Base-by-base conservation (phyloP, 2,113 vertebrate species). In the Psittacus erithacus region DNA sequence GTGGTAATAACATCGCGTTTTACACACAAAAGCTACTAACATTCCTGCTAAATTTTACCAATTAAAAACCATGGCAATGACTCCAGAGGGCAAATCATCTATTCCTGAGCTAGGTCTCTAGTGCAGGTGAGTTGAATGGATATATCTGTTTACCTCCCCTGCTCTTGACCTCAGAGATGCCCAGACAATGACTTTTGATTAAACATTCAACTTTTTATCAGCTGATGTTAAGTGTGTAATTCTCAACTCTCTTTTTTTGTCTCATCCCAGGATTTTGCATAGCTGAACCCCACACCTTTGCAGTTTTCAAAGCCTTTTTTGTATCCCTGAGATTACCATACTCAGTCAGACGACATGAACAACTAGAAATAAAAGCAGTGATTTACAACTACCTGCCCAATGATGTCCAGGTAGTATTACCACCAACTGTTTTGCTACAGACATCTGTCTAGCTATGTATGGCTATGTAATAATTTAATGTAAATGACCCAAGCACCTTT, bases 241-340 rank as follows among this genome's bases (percentile, higher is more conserved):
- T 93, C 57, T 90, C 20, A 82, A 38, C 17, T 73, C 18, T 43
- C 7, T 17, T 60, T 13, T 69, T 86, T 86, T n/a, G 62, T 38
- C 53, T 78, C 41, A 20, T 41, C 12, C 17, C 43, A 99, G 98
- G 98, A 77, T 97, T 99, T 79, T 99, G 98, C 91, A 90, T 99
- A 24, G 93, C 52, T 50, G 93, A 98, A 4, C 98, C 98, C 4
- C 29, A 95, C 53, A 97, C 97, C 33, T 44, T 98, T 47, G 86
- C 11, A 33, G 98, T 97, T 63, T 98, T 98, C 93, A 98, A 98
- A 88, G 5, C 19, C 5, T 27, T 91, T 31, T 99, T 99, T 95
- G 83, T 99, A 24, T 98, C 98, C 55, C 84, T 99, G 97, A 98
- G 92, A 73, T 94, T 99, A 38, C 98, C 98, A 0, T 98, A 98